phyloP scores from a whole-genome alignment of 2,113 vertebrate genomes.

The Dolichallabes microphthalmus region DNA sequence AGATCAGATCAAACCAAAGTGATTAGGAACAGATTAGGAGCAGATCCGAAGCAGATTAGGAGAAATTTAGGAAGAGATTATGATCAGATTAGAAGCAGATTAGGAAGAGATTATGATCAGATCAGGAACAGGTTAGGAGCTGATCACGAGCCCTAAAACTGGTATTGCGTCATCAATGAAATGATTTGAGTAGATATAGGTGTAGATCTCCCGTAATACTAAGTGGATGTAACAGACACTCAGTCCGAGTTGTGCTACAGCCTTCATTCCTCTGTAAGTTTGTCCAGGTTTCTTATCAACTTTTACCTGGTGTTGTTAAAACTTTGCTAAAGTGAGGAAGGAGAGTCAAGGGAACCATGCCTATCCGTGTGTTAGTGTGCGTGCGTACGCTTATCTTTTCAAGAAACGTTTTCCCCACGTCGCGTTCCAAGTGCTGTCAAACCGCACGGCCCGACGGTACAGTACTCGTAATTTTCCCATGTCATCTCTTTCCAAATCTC shows the following conservation, averaged over 20 bases:
- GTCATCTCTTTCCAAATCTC: conserved; percentile 80
- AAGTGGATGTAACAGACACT: not conserved
- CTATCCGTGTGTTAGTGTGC: not conserved
- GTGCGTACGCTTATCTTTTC: conserved; percentile 48
- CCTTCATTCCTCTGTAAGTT: not conserved
- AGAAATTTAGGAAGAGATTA: too few relatives aligned
- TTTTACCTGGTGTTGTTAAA: conserved; percentile 30
- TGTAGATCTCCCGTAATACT: too few relatives aligned
- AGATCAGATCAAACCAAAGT: too few relatives aligned
- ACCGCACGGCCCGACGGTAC: conserved; percentile 70
- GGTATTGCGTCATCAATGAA: too few relatives aligned
- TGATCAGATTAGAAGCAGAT: too few relatives aligned
- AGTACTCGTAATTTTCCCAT: conserved; percentile 72
- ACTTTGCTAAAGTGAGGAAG: conserved; percentile 21
- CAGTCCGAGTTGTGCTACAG: not conserved
- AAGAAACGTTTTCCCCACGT: conserved; percentile 62
- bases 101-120: too few relatives aligned
- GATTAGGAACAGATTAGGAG: too few relatives aligned
- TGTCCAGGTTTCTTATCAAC: not conserved
- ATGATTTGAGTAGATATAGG: too few relatives aligned
- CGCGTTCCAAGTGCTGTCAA: conserved; percentile 75
- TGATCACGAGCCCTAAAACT: too few relatives aligned
- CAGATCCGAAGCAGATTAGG: too few relatives aligned
- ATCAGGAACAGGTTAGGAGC: too few relatives aligned
- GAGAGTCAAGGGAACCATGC: not conserved